phyloP scores from a whole-genome alignment of 2,888 invertebrate genomes.

The Apeira syringaria region DNA sequence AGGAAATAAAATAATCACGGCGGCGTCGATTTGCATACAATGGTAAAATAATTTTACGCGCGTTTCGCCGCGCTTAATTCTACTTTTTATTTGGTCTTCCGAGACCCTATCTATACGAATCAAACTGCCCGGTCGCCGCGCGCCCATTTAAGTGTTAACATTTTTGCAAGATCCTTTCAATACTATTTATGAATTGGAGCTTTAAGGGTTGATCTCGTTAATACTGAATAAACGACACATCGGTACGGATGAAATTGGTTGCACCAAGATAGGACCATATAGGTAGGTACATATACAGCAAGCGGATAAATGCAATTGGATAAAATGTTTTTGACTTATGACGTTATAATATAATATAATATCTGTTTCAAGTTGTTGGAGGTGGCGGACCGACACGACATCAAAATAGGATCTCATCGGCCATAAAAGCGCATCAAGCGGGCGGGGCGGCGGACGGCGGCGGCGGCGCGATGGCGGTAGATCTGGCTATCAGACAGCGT shows the following conservation, averaged over 20 bases:
- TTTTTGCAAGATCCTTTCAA: conserved; percentile 57
- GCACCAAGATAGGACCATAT: too few species aligned
- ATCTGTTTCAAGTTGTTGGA: conserved; percentile 12
- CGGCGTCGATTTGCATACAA: conserved; percentile 81
- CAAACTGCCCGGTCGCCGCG: conserved; percentile 68
- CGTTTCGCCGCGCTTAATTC: conserved; percentile 82
- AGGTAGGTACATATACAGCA: too few species aligned
- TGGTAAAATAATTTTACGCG: conserved; percentile 84
- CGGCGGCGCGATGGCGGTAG: conserved; percentile 46
- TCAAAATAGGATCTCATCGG: conserved; percentile 38
- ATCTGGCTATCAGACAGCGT: conserved; percentile 62
- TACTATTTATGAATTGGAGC: conserved; percentile 43
- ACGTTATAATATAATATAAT: conserved; percentile 11
- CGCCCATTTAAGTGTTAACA: conserved; percentile 76
- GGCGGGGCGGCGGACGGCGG: conserved; percentile 40
- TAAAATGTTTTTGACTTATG: not conserved
- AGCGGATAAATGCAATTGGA: not conserved
- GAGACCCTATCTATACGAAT: conserved; percentile 82
- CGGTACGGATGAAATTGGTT: not conserved
- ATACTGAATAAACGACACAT: conserved; percentile 1
- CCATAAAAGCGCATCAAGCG: conserved; percentile 50
- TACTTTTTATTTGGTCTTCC: conserved; percentile 81
- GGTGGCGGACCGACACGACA: conserved; percentile 16
- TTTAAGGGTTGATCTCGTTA: conserved; percentile 21
- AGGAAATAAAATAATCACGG: conserved; percentile 84